Base-by-base conservation (phyloP, 2,113 vertebrate species). In the Ochotona curzoniae region DNA sequence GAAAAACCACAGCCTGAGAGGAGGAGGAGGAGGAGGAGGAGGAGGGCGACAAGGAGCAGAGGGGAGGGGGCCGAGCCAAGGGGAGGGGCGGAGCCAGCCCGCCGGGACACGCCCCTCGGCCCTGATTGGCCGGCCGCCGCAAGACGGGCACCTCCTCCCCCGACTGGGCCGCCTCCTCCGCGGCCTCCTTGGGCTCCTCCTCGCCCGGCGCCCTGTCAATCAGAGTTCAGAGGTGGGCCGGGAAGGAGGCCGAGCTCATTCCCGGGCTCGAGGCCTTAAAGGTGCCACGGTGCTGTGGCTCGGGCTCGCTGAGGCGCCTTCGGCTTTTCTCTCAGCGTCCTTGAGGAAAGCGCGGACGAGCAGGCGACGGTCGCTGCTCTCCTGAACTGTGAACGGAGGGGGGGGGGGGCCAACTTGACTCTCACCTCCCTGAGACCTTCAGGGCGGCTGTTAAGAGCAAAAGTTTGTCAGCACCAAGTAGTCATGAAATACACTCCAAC, bases 1-100 rank as follows among this genome's bases (percentile, higher is more conserved):
- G 89, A 97, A 95, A 96, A 95, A 97, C 97, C 94, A 96, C 97
- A 97, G 96, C 97, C 96, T 82, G 94, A 51, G 85, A 91, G 94
- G 94, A 91, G 88, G 83, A 70, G 96, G 82, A 76, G 87, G 83
- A 70, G 51, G 20, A 49, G 82, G 15, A 92, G 96, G 9, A 78
- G 73, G n/a, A 54, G 81, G 80, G 64, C 91, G 86, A 30, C 49
- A 57, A 30, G 93, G 54, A 30, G 76, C 44, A 57, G 23, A 79
- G 80, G 60, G 78, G 93, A 61, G 44, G 49, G 70, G 35, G 80
- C 54, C 11, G 54, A 57, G 92, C 83, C 70, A 73, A 76, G 78
- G 90, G 81, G 74, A 47, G 17, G 35, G 93, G 92, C 61, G 75
- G 96, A 25, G 73, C 35, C 76, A 44, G 93, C 83, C 67, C 47